Evolutionary conservation across 2,888 invertebrate species (phyloP), one percentile per base, ranked within the genome.

Genomic region (Orthonychiurus folsomi): DNA sequence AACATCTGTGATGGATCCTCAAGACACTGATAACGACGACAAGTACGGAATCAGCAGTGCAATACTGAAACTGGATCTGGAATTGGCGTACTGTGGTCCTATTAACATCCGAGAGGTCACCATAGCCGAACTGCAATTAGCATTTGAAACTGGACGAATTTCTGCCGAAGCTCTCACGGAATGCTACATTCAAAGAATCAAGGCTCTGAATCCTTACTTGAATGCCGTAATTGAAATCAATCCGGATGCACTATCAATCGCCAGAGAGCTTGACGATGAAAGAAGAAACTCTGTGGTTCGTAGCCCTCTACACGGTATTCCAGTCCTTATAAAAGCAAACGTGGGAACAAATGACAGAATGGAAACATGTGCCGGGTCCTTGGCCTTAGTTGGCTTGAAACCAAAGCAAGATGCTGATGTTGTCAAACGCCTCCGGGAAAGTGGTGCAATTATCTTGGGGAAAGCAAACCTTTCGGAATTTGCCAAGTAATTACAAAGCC

Each of bases 311-410:
- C 57, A 58, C 24, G 62, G 62, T 15, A 62, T 62, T 18, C 62
- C 62, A 15, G 37, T 62, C n/a, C 53, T 62, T 1, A 47, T 62
- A 2, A 62, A 62, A 26, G 62, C 50, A 18, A 62, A 57, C 25
- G 58, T 62, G 1, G 62, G 26, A 3, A 62, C 62, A 3, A 50
- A n/a, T 20, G 62, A 62, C 37, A n/a, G 23, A 21, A 62, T 57
- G 58, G 25, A 62, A 25, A 62, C 57, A 1, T 53, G 53, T 18
- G 50, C 50, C 20, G 62, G 62, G 0, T 57, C 62, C 18, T 20
- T 54, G 24, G 62, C 62, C 3, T 47, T 62, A 1, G 37, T 62
- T 3, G 62, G 62, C 1, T 25, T 23, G 23, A 62, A 57, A 23
- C 57, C 58, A 21, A 18, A 37, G 1, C 1, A 27, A 3, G 62